phyloP scores from a whole-genome alignment of 1,140 invertebrate genomes.

The Ceratina australensis region DNA sequence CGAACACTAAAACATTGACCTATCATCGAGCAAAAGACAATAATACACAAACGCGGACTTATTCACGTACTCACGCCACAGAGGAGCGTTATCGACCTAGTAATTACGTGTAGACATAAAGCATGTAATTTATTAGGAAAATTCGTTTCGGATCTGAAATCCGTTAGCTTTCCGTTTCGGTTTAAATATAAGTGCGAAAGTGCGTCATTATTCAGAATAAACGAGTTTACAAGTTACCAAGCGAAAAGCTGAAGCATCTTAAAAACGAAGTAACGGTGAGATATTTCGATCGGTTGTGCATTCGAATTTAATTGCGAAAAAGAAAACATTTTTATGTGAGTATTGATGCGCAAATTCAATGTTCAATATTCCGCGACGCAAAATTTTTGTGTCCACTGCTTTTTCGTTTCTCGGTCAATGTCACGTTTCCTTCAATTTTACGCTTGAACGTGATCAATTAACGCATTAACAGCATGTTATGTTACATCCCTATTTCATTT shows the following conservation, averaged over 20 bases:
- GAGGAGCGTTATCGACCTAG: slow-evolving; percentile 2
- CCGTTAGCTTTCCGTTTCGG: background rate
- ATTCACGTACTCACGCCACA: background rate
- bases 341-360: slow-evolving; percentile 7
- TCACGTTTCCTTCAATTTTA: slow-evolving; percentile 21
- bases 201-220: background rate
- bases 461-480: background rate
- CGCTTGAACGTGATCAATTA: background rate
- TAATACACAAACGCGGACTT: no score
- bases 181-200: background rate
- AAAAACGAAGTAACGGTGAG: slow-evolving; percentile 3
- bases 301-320: background rate
- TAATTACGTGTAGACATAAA: background rate
- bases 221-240: background rate
- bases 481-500: background rate
- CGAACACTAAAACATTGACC: background rate
- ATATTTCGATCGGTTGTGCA: background rate
- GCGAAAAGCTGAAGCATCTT: slow-evolving; percentile 3
- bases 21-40: background rate
- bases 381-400: slow-evolving; percentile 8
- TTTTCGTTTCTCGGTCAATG: slow-evolving; percentile 34
- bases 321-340: slow-evolving; percentile 2
- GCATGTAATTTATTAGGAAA: background rate
- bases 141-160: background rate
- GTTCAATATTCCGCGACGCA: background rate